These are phyloP conservation scores for Hyaena hyaena DNA, from an alignment of 2,113 vertebrate species.

Conservation along the genomic window DNA sequence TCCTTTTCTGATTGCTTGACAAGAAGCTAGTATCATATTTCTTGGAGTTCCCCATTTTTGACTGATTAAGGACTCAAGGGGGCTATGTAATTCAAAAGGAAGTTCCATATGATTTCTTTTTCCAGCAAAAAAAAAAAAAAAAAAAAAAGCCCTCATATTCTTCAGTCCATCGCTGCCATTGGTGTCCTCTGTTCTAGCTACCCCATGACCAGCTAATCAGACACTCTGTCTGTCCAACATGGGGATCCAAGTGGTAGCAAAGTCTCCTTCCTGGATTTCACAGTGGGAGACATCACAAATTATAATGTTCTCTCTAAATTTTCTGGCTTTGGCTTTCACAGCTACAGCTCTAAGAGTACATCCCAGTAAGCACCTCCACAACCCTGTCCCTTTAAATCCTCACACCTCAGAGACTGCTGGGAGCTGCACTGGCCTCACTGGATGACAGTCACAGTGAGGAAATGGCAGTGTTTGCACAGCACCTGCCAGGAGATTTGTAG, in stretches of 20 bases:
- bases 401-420: neutral
- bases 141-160: neutral
- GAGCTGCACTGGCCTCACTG: no score
- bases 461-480: no score
- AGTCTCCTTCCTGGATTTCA: neutral
- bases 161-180: fast-evolving
- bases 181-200: neutral
- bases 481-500: no score
- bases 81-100: neutral
- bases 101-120: neutral
- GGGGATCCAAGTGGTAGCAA: neutral
- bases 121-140: neutral
- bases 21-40: neutral
- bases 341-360: neutral
- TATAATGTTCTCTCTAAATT: neutral
- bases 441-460: no score
- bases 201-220: neutral
- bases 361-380: neutral
- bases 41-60: neutral
- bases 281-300: neutral
- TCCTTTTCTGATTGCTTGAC: neutral
- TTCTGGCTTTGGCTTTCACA: neutral
- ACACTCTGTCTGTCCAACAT: neutral
- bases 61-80: neutral
- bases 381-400: neutral